Percentiles rank a stretch among this genome's conserved stretches.
These are phyloP conservation scores for Nixonia krombeini DNA, from an alignment of 1,140 invertebrate species.

Conservation along the genomic window DNA sequence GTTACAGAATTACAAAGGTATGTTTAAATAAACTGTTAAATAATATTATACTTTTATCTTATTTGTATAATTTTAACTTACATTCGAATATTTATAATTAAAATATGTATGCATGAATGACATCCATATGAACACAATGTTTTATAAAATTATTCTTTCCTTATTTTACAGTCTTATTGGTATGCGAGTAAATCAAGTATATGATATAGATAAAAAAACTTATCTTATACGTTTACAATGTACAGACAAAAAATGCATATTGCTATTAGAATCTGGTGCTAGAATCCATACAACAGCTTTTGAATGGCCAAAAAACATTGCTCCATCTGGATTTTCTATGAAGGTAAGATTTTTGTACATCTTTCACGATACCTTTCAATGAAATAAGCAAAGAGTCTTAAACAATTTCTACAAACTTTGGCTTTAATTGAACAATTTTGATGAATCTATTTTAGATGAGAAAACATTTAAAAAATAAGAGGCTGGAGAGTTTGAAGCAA, in stretches of 20 bases:
- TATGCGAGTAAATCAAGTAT: constrained; percentile 96
- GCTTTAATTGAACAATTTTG: too few relatives aligned
- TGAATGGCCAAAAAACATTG: constrained; percentile 98
- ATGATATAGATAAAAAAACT: constrained; percentile 97
- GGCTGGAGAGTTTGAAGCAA: constrained; percentile 89
- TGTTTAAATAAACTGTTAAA: constrained; percentile 49
- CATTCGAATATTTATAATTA: neutral
- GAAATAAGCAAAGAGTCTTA: too few relatives aligned
- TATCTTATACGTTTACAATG: constrained; percentile 93
- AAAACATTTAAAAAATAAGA: constrained; percentile 97
- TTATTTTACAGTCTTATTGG: constrained; percentile 81
- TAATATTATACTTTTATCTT: constrained; percentile 7
- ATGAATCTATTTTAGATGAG: constrained; percentile 83
- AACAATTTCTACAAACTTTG: constrained; percentile 9
- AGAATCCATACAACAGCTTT: constrained; percentile 95
- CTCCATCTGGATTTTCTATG: constrained; percentile 97
- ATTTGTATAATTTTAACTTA: neutral
- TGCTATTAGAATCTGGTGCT: constrained; percentile 95
- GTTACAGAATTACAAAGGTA: constrained; percentile 89
- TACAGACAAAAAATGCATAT: constrained; percentile 85
- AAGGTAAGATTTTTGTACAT: too few relatives aligned
- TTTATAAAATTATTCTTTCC: constrained; percentile 34
- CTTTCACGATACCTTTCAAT: too few relatives aligned
- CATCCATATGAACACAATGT: neutral
- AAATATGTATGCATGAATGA: neutral